Percentiles rank a stretch among this genome's conserved stretches.
Conservation (phyloP, 2,113 vertebrate genomes). For the Cygnus buccinator region DNA sequence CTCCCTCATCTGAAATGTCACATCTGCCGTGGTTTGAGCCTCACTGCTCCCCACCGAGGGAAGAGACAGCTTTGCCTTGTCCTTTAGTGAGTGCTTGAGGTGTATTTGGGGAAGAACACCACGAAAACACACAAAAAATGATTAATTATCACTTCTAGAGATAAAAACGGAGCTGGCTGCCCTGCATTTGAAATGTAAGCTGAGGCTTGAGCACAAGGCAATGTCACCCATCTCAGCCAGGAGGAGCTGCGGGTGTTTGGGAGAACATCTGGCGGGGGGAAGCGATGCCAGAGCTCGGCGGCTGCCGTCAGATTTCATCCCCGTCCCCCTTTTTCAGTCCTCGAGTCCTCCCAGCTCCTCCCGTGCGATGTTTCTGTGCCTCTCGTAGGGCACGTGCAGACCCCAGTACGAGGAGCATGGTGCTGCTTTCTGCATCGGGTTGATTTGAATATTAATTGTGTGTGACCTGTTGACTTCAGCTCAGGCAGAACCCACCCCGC, state of each 20-base stretch:
- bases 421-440: not conserved
- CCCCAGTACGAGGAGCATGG: not conserved
- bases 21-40: not conserved
- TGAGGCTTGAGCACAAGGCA: not conserved
- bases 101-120: not conserved
- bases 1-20: fast-evolving
- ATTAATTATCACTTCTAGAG: not conserved
- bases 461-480: not conserved
- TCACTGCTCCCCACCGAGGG: not conserved
- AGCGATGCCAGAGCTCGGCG: fast-evolving
- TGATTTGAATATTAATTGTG: constrained; percentile 48
- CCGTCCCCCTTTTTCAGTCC: not conserved
- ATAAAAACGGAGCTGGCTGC: not conserved
- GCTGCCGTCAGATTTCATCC: not conserved
- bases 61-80: not conserved
- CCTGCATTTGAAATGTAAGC: not conserved
- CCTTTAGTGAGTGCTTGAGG: not conserved
- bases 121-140: not conserved
- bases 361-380: not conserved
- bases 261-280: not conserved
- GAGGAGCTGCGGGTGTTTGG: not conserved
- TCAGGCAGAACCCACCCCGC: not conserved
- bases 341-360: not conserved
- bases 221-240: not conserved
- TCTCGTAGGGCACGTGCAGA: not conserved